Evolutionary conservation across 2,888 invertebrate genomes (phyloP).

Genomic region (Pollenia labialis): DNA sequence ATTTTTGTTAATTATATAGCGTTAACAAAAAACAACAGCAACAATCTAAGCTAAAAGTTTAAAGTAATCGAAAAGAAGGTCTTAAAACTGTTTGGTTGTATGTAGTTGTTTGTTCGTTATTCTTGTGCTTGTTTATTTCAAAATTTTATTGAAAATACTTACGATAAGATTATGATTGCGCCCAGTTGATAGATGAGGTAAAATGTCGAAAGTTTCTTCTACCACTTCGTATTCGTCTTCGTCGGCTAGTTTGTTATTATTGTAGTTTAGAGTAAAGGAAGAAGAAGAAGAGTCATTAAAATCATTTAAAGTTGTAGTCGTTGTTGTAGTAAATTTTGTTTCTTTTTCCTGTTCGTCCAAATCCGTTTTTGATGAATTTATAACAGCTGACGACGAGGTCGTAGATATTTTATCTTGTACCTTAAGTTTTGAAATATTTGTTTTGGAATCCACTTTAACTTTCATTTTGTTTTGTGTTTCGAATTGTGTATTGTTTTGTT

Average conservation of each 20-base stretch:
- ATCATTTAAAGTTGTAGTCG: constrained; percentile 5
- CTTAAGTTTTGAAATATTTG: constrained; percentile 72
- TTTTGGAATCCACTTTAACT: constrained; percentile 80
- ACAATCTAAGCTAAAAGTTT: not conserved
- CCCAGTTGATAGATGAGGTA: constrained; percentile 79
- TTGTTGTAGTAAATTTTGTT: not conserved
- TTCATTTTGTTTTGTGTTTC: constrained; percentile 76
- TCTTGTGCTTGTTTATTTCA: not conserved
- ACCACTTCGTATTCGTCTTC: constrained; percentile 49
- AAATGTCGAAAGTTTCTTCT: constrained; percentile 74
- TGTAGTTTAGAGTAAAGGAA: constrained; percentile 22
- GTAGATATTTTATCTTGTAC: constrained; percentile 47
- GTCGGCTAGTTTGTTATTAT: constrained; percentile 8
- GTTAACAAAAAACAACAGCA: not conserved
- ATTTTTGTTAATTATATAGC: not conserved
- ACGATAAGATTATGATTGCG: constrained; percentile 82
- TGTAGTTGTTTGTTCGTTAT: not conserved
- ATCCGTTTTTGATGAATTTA: constrained; percentile 38
- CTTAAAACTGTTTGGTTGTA: not conserved
- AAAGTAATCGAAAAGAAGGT: not conserved
- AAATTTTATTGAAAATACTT: constrained; percentile 74
- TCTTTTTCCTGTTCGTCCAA: constrained; percentile 44
- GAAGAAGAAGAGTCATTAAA: constrained; percentile 49
- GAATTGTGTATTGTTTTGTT: constrained; percentile 2
- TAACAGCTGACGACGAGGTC: not conserved